A percentile compares a stretch with the other conserved stretches of the same genome.
These are phyloP conservation scores for Acleris sparsana DNA, from an alignment of 2,888 invertebrate species.

Conservation along the genomic window DNA sequence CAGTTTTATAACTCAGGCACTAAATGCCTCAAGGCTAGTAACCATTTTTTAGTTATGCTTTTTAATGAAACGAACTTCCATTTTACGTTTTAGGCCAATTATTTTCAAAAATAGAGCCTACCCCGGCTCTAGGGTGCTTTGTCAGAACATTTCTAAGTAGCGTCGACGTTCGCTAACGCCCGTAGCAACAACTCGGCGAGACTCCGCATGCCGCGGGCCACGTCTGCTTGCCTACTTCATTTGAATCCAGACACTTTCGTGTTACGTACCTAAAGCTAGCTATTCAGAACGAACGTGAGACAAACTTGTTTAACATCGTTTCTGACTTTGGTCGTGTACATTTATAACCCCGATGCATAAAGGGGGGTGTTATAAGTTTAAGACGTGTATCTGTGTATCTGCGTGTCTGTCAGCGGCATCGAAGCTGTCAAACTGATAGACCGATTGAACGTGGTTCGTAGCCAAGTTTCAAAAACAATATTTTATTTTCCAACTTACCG, in stretches of 20 bases:
- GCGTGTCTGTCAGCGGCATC: no score
- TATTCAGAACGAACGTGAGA: slow-evolving; percentile 10
- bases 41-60: not conserved
- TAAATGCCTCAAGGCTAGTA: not conserved
- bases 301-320: slow-evolving; percentile 14
- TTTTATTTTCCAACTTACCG: no score
- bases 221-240: slow-evolving; percentile 52
- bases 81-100: slow-evolving; percentile 26
- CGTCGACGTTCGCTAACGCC: slow-evolving; percentile 43
- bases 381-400: no score
- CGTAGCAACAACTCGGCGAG: slow-evolving; percentile 45
- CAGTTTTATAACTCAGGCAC: slow-evolving; percentile 6
- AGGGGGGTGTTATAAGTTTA: no score
- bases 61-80: slow-evolving; percentile 14
- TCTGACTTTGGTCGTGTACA: no score
- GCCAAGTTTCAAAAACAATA: no score
- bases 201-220: slow-evolving; percentile 46
- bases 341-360: no score
- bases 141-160: slow-evolving; percentile 47
- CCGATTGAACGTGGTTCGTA: no score
- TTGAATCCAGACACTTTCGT: slow-evolving; percentile 46
- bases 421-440: no score
- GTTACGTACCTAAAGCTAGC: slow-evolving; percentile 21
- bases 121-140: slow-evolving; percentile 38
- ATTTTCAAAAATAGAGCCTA: slow-evolving; percentile 30